Percentiles rank a stretch among this genome's conserved stretches.
phyloP scores from a whole-genome alignment of 1,140 invertebrate genomes.

The Zaprionus ghesquierei region DNA sequence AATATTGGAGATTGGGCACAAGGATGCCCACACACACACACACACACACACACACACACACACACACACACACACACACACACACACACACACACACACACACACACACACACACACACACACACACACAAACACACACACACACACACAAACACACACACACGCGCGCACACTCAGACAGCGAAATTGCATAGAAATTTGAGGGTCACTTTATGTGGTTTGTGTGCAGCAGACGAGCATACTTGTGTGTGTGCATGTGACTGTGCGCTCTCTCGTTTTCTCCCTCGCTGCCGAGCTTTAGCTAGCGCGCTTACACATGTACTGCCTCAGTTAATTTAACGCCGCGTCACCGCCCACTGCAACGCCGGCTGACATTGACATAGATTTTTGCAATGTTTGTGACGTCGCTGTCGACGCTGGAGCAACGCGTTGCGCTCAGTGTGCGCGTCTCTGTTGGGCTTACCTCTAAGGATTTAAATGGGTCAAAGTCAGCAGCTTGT shows the following conservation, averaged over 20 bases:
- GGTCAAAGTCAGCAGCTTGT: constrained; percentile 79
- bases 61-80: constrained; percentile 45
- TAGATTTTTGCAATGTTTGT: constrained; percentile 64
- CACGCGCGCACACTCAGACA: constrained; percentile 39
- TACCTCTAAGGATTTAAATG: constrained; percentile 78
- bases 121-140: constrained; percentile 44
- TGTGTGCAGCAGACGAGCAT: constrained; percentile 57
- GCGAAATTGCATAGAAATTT: constrained; percentile 73
- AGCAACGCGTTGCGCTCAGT: not conserved
- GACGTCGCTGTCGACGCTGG: constrained; percentile 26
- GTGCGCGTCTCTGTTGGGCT: constrained; percentile 58
- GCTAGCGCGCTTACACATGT: constrained; percentile 39
- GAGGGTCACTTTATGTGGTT: constrained; percentile 53
- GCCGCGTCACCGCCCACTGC: constrained; percentile 66
- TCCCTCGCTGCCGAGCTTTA: constrained; percentile 7
- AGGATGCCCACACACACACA: constrained; percentile 59
- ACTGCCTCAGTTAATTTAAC: constrained; percentile 77
- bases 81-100: constrained; percentile 40
- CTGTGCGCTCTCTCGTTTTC: constrained; percentile 8
- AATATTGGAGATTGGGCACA: constrained; percentile 78
- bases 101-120: constrained; percentile 39
- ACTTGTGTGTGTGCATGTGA: constrained; percentile 2
- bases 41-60: constrained; percentile 39
- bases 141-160: constrained; percentile 45
- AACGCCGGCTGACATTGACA: constrained; percentile 78